Conservation (phyloP, 2,888 invertebrate species). For the Sarcophaga rosellei region DNA sequence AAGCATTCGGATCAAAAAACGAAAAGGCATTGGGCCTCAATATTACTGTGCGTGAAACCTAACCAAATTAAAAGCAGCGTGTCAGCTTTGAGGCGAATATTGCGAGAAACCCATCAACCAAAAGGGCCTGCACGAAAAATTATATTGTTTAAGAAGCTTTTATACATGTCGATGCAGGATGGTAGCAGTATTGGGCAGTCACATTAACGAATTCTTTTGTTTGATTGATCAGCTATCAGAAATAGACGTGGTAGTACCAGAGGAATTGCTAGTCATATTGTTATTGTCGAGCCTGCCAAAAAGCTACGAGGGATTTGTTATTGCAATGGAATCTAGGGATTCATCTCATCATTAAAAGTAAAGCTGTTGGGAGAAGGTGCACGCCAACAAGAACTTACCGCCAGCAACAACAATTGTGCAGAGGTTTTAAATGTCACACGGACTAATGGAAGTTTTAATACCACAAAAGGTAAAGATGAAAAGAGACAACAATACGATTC, state of each 20-base stretch:
- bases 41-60: too few relatives aligned
- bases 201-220: too few relatives aligned
- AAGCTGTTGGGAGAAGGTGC: conserved; percentile 49
- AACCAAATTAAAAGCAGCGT: too few relatives aligned
- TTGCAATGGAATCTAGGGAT: conserved; percentile 66
- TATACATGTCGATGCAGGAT: too few relatives aligned
- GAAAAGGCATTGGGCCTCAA: too few relatives aligned
- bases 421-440: conserved; percentile 21
- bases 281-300: conserved; percentile 65
- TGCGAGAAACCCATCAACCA: too few relatives aligned
- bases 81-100: too few relatives aligned
- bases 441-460: conserved; percentile 23
- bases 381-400: too few relatives aligned
- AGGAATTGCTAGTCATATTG: conserved; percentile 56
- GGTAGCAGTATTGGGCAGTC: too few relatives aligned
- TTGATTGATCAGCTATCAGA: conserved; percentile 49
- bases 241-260: conserved; percentile 30
- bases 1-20: too few relatives aligned
- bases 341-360: conserved; percentile 27
- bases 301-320: conserved; percentile 63
- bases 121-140: too few relatives aligned
- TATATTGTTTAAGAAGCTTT: too few relatives aligned
- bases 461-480: neutral
- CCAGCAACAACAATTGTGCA: neutral
- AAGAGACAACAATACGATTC: conserved; percentile 5